Percentiles rank a stretch among this genome's conserved stretches.
These are phyloP conservation scores for Nerophis ophidion DNA, from an alignment of 2,113 vertebrate species.

Conservation along the genomic window DNA sequence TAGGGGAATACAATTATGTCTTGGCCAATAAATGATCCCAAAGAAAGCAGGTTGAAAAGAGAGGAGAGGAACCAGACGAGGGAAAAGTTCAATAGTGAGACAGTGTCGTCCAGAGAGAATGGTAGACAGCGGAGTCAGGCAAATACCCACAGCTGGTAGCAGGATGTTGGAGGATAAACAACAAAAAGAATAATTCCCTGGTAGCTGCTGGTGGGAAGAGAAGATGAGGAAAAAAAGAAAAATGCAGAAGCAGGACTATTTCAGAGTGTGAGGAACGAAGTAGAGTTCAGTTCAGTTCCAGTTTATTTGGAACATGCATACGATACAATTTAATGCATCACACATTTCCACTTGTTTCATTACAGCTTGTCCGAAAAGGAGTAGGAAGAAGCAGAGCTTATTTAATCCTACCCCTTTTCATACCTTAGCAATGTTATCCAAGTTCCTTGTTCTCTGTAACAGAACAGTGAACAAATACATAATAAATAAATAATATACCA, in stretches of 20 bases:
- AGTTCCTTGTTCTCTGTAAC: no score
- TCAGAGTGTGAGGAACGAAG: slow-evolving; percentile 44
- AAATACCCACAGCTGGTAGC: slow-evolving; percentile 43
- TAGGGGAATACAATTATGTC: background rate
- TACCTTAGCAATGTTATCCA: no score
- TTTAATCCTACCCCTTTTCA: no score
- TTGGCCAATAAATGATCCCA: slow-evolving; percentile 16
- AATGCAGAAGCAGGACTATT: slow-evolving; percentile 21
- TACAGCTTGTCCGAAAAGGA: no score
- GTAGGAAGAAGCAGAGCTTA: no score
- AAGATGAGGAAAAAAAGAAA: slow-evolving; percentile 16
- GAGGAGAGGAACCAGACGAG: background rate
- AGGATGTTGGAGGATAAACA: slow-evolving; percentile 49
- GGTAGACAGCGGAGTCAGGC: slow-evolving; percentile 40
- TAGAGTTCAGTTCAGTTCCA: background rate
- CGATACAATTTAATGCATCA: no score
- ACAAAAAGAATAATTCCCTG: slow-evolving; percentile 37
- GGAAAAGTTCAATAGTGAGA: slow-evolving; percentile 11
- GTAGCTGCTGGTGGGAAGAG: slow-evolving; percentile 25
- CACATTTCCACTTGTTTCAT: no score
- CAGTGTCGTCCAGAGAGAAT: slow-evolving; percentile 32
- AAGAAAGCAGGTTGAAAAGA: background rate
- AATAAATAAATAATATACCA: no score
- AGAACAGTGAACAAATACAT: no score
- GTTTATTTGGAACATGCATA: no score